Evolutionary conservation across 2,113 vertebrate genomes (phyloP).

Genomic region (Anser cygnoides): DNA sequence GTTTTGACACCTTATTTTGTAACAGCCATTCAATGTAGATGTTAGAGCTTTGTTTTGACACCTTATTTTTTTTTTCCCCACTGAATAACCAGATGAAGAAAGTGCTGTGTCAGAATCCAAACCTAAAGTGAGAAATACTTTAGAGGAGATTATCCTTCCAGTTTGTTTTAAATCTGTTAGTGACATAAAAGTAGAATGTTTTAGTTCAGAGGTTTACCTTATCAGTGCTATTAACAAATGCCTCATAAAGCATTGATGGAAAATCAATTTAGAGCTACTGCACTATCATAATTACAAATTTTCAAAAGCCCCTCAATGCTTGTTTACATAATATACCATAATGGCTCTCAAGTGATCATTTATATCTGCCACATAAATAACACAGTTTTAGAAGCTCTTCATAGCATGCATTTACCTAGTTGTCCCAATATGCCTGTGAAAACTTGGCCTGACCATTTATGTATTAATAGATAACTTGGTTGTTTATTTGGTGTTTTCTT

Average conservation of each 20-base stretch:
- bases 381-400: background rate
- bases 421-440: background rate
- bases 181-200: background rate
- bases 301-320: slow-evolving; percentile 18
- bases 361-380: background rate
- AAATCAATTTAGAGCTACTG: background rate
- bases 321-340: slow-evolving; percentile 21
- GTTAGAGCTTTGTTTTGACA: background rate
- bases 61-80: background rate
- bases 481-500: background rate
- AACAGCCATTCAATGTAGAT: background rate
- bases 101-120: background rate
- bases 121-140: background rate
- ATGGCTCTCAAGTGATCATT: slow-evolving; percentile 17
- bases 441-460: background rate
- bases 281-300: background rate
- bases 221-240: background rate
- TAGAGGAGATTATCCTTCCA: background rate
- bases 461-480: background rate
- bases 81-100: background rate
- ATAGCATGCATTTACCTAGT: background rate
- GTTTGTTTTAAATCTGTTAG: background rate
- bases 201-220: slow-evolving; percentile 2
- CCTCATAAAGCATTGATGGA: slow-evolving; percentile 6
- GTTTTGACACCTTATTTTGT: background rate